Evolutionary conservation across 1,140 invertebrate genomes (phyloP).

Genomic region (Megalopta genalis): DNA sequence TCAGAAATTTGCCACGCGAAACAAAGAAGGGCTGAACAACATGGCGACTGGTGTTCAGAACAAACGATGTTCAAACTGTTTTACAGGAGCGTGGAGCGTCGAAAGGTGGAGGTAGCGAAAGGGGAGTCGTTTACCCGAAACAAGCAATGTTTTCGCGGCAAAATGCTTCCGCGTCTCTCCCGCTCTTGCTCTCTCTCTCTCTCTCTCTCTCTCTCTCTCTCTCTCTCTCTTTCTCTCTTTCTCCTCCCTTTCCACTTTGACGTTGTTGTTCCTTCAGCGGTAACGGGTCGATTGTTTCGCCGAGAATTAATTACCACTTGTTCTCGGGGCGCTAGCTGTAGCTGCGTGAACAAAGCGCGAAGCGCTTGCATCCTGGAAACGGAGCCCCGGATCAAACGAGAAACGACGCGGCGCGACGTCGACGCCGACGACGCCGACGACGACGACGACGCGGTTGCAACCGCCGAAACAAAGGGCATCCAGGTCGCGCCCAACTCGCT

Average conservation of each 20-base stretch:
- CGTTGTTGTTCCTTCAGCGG: constrained; percentile 33
- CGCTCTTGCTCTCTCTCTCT: not conserved
- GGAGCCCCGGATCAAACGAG: constrained; percentile 64
- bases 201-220: not conserved
- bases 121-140: constrained; percentile 40
- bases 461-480: constrained; percentile 43
- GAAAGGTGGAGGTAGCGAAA: constrained; percentile 5
- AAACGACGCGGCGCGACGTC: constrained; percentile 50
- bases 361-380: constrained; percentile 69
- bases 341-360: constrained; percentile 67
- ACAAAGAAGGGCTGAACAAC: not conserved
- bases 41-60: not conserved
- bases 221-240: not conserved
- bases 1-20: not conserved
- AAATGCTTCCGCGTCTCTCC: constrained; percentile 38
- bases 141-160: constrained; percentile 22
- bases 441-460: constrained; percentile 16
- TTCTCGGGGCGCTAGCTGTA: constrained; percentile 54
- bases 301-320: constrained; percentile 78
- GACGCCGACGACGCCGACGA: constrained; percentile 14
- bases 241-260: constrained; percentile 7
- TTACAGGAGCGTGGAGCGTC: not conserved
- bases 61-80: constrained; percentile 19
- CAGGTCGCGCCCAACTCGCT: constrained; percentile 31
- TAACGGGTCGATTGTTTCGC: constrained; percentile 69